phyloP scores from a whole-genome alignment of 37 sponge, comb jelly and placozoan genomes.

The Tethya wilhelma region DNA sequence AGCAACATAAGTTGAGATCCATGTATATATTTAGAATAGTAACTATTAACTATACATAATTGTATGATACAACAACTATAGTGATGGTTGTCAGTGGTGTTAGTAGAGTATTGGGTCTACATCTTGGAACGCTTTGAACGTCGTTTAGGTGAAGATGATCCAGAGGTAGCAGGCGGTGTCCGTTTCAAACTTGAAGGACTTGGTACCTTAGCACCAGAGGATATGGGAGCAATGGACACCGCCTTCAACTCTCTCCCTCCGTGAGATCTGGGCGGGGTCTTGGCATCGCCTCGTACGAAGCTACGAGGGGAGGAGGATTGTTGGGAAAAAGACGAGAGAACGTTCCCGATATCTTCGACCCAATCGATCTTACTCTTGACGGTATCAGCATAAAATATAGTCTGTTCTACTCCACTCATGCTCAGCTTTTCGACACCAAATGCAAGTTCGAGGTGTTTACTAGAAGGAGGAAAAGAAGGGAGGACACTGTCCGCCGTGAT shows the following conservation, averaged over 20 bases:
- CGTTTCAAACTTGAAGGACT: neutral
- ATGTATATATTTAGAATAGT: too few relatives aligned
- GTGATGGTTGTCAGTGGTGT: too few relatives aligned
- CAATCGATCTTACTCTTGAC: slow-evolving; percentile 33
- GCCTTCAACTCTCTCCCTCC: slow-evolving; percentile 13
- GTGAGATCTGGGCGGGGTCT: too few relatives aligned
- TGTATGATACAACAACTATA: too few relatives aligned
- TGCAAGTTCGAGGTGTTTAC: neutral
- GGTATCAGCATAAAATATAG: neutral
- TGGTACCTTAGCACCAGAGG: neutral
- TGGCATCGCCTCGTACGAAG: too few relatives aligned
- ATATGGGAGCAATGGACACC: slow-evolving; percentile 25
- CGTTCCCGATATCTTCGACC: slow-evolving; percentile 29
- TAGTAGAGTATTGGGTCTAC: too few relatives aligned
- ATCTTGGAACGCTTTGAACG: too few relatives aligned
- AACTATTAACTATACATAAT: too few relatives aligned
- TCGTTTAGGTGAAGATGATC: too few relatives aligned
- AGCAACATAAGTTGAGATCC: too few relatives aligned
- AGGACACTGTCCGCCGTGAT: neutral
- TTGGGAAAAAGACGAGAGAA: neutral
- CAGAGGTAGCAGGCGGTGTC: neutral
- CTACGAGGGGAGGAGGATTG: too few relatives aligned
- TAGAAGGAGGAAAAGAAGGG: neutral
- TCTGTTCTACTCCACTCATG: neutral
- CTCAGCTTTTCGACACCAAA: slow-evolving; percentile 29